These are phyloP conservation scores for Brachyistius frenatus DNA, from an alignment of 2,113 vertebrate species.

Conservation along the genomic window DNA sequence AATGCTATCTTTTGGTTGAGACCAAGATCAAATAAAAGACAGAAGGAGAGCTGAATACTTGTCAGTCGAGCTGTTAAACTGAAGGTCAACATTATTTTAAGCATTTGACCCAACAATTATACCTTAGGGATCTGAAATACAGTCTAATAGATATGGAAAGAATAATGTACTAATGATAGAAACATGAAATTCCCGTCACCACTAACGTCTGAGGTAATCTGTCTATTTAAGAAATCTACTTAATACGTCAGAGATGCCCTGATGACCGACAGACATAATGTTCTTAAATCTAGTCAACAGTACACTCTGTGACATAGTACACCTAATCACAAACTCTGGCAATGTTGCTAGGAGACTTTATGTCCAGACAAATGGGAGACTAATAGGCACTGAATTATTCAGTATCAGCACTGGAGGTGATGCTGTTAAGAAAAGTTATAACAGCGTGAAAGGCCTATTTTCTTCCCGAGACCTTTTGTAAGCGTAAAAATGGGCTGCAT, in stretches of 20 bases:
- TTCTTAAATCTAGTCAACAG: neutral
- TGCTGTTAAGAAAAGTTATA: slow-evolving; percentile 67
- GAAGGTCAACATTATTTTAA: neutral
- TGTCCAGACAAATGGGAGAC: slow-evolving; percentile 65
- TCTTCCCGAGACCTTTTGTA: slow-evolving; percentile 58
- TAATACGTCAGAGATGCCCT: neutral
- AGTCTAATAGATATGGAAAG: neutral
- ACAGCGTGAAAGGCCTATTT: slow-evolving; percentile 50
- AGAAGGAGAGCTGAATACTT: slow-evolving; percentile 5
- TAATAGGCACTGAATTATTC: slow-evolving; percentile 76
- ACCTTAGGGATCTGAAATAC: neutral
- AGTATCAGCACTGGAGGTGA: slow-evolving; percentile 58
- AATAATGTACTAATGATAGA: neutral
- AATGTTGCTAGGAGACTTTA: slow-evolving; percentile 69
- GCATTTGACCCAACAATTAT: neutral
- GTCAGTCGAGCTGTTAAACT: neutral
- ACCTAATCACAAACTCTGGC: slow-evolving; percentile 40
- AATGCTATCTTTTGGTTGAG: neutral
- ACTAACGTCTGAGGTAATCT: neutral
- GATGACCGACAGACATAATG: neutral
- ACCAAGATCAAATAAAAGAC: slow-evolving; percentile 2
- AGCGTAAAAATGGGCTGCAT: slow-evolving; percentile 49
- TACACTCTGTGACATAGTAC: slow-evolving; percentile 29
- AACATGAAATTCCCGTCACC: neutral
- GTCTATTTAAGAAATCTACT: neutral